Conservation (phyloP, 2,113 vertebrate genomes). For the Engraulis encrasicolus region DNA sequence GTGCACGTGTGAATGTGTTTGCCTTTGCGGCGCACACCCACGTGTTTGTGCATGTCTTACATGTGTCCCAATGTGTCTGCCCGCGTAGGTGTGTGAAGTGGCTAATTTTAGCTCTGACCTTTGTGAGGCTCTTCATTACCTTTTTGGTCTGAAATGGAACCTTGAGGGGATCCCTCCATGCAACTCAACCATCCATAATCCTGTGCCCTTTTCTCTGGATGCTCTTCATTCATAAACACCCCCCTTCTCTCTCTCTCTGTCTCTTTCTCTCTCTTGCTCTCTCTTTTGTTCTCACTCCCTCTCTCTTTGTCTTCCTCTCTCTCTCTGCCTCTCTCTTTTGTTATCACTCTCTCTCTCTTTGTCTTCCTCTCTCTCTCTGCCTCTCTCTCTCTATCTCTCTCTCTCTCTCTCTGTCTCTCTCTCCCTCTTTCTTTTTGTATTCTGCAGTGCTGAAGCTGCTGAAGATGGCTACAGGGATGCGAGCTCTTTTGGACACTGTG, state of each 20-base stretch:
- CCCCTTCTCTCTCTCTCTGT: slow-evolving; percentile 10
- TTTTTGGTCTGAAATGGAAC: slow-evolving; percentile 59
- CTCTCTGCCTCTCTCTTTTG: slow-evolving; percentile 20
- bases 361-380: background rate
- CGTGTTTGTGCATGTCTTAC: background rate
- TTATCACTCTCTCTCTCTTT: background rate
- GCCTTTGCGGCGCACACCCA: no score
- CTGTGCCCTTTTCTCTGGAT: background rate
- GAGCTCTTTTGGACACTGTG: background rate
- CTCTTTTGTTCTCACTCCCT: slow-evolving; percentile 26
- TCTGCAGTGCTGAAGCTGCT: slow-evolving; percentile 84
- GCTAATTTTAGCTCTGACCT: slow-evolving; percentile 59
- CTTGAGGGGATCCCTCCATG: slow-evolving; percentile 43
- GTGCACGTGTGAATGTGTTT: background rate
- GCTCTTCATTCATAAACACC: background rate
- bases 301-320: slow-evolving; percentile 26
- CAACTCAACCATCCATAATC: slow-evolving; percentile 39
- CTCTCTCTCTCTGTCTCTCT: background rate
- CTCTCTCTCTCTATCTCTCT: background rate
- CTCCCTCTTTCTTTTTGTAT: slow-evolving; percentile 27
- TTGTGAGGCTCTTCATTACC: slow-evolving; percentile 55
- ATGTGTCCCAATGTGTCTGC: background rate
- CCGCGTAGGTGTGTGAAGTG: background rate
- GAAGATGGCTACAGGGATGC: slow-evolving; percentile 92
- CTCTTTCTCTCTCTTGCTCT: slow-evolving; percentile 17